Conservation (phyloP, 2,888 invertebrate genomes). For the Galeopsomyia nigrocyanea region DNA sequence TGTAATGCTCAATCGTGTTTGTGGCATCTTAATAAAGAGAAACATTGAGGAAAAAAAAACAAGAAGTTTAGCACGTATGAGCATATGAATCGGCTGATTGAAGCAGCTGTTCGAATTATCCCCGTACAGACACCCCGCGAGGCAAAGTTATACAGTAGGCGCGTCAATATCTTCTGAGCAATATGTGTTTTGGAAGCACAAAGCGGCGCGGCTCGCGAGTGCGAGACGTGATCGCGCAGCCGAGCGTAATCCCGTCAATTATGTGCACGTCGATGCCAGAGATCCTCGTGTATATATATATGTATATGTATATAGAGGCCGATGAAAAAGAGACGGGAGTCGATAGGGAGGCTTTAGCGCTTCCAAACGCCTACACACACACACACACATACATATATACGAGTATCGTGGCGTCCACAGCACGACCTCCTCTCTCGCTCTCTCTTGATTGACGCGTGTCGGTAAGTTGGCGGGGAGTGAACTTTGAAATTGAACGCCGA, state of each 20-base stretch:
- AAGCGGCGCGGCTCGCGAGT: not conserved
- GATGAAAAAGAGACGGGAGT: not conserved
- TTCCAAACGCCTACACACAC: too few relatives aligned
- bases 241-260: slow-evolving; percentile 27
- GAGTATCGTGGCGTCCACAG: not conserved
- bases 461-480: slow-evolving; percentile 19
- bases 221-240: not conserved
- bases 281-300: not conserved
- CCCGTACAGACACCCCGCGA: too few relatives aligned
- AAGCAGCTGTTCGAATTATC: too few relatives aligned
- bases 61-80: too few relatives aligned
- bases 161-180: not conserved
- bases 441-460: slow-evolving; percentile 36
- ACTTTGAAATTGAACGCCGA: slow-evolving; percentile 41
- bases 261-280: slow-evolving; percentile 25
- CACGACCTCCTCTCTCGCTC: not conserved
- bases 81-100: too few relatives aligned
- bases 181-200: not conserved
- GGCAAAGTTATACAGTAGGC: not conserved
- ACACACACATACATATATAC: too few relatives aligned
- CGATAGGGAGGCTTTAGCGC: not conserved
- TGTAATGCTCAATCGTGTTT: too few relatives aligned
- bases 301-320: not conserved
- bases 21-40: too few relatives aligned
- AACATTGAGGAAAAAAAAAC: too few relatives aligned